A percentile compares a stretch with the other conserved stretches of the same genome.
Evolutionary conservation across 1,140 invertebrate species (phyloP).

Genomic region (Palaemon carinicauda): DNA sequence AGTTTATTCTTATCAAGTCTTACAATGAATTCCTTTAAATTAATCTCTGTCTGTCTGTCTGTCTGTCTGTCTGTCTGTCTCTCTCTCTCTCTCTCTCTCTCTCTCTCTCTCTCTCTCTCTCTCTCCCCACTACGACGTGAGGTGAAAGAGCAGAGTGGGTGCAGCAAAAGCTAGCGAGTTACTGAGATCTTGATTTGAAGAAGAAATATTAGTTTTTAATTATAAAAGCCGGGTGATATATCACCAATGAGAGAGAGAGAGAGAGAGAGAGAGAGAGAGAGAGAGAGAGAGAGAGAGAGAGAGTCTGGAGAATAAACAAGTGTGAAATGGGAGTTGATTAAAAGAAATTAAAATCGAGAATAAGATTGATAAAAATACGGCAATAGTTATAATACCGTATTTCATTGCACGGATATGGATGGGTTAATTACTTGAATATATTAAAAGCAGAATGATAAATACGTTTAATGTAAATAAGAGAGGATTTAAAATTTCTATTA

Average conservation of each 20-base stretch:
- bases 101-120: not conserved
- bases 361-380: too few relatives aligned
- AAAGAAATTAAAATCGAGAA: too few relatives aligned
- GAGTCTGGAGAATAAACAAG: not conserved
- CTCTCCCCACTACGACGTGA: not conserved
- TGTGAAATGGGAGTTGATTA: too few relatives aligned
- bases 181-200: not conserved
- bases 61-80: not conserved
- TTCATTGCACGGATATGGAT: too few relatives aligned
- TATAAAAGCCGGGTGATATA: not conserved
- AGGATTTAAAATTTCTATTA: too few relatives aligned
- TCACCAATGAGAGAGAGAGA: not conserved
- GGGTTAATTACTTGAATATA: too few relatives aligned
- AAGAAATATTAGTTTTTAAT: not conserved
- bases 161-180: not conserved
- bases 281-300: too few relatives aligned
- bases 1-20: too few relatives aligned
- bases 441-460: too few relatives aligned
- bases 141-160: not conserved
- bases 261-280: slow-evolving; percentile 1
- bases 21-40: not conserved
- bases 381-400: too few relatives aligned
- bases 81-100: not conserved
- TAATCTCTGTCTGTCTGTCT: not conserved
- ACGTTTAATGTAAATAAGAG: too few relatives aligned